Percentiles rank a stretch among this genome's conserved stretches.
phyloP scores from a whole-genome alignment of 2,888 invertebrate species.

The Philereme transversata region DNA sequence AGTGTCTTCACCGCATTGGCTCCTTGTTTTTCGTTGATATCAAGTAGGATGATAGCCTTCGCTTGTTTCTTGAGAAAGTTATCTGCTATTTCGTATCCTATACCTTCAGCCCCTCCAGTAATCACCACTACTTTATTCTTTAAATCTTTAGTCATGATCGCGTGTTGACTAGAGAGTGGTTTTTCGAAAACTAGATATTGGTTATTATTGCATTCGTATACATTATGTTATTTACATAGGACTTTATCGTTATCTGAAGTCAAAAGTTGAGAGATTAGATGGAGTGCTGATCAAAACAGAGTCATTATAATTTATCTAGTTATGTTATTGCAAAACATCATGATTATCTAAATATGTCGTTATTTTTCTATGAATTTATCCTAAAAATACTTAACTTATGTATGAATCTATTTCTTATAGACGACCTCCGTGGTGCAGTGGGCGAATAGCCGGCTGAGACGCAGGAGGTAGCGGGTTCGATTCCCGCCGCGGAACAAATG shows the following conservation, averaged over 20 bases:
- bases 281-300: conserved; percentile 1
- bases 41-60: conserved; percentile 45
- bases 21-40: conserved; percentile 48
- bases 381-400: no score
- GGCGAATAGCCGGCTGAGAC: no score
- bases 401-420: no score
- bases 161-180: conserved; percentile 4
- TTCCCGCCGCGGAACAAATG: no score
- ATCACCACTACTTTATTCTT: conserved; percentile 52
- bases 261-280: conserved; percentile 1
- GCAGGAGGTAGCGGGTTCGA: no score
- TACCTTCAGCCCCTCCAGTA: conserved; percentile 81
- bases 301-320: neutral
- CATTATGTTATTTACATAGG: neutral
- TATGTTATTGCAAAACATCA: conserved; percentile 2
- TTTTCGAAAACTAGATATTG: conserved; percentile 8
- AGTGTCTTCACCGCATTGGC: conserved; percentile 60
- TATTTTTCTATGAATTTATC: no score
- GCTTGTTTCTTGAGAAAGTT: conserved; percentile 68
- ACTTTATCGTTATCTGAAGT: conserved; percentile 7
- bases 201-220: neutral
- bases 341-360: neutral
- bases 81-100: conserved; percentile 71
- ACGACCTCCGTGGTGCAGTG: no score
- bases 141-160: conserved; percentile 38